Base-by-base conservation (phyloP, 1,140 invertebrate species). In the Drosophila saltans region DNA sequence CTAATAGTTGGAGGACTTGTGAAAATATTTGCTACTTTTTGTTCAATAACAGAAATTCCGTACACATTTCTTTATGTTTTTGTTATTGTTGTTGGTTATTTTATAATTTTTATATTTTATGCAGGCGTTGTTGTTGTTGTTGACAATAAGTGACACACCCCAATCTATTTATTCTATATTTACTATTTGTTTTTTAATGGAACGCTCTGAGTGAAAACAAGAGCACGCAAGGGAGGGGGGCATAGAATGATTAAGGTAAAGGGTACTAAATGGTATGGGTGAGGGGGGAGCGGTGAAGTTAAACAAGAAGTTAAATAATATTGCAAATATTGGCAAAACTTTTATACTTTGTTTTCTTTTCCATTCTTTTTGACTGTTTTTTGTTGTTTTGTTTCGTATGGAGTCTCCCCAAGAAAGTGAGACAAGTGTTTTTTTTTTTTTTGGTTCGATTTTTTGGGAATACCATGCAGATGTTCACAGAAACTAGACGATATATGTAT, bases 1-100 rank as follows among this genome's bases (percentile, higher is more conserved):
- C 69, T 70, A 71, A 60, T 62, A 61, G 43, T 24, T 9, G 39
- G 52, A 65, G 30, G 62, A 70, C 61, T 69, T 74, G 75, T 56
- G 62, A 60, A 75, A 78, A 78, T 78, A 78, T 78, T 78, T 72
- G 72, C 63, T 57, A 69, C 16, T 16, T 69, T 77, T 58, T 58
- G 28, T 36, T 36, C 59, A 72, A 76, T 61, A 74, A 66, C 62
- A 70, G 61, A 78, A 75, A 78, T 78, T 78, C 75, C 72, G 67
- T 36, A 66, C 24, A 9, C 33, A 36, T 21, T 10, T 52, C 24
- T 52, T 52, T 24, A 52, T 52, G 21, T 52, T 52, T 7, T 48
- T 48, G 16, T 24, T 26, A 11, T 26, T 52, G 16, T 16, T 16
- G 16, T 16, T 16, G 16, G 16, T 21, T 52, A 1, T n/a, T 43